Evolutionary conservation across 2,797 vertebrate genomes (phyloP), one percentile per base, ranked within the genome.

Genomic region (Enoplosus armatus): DNA sequence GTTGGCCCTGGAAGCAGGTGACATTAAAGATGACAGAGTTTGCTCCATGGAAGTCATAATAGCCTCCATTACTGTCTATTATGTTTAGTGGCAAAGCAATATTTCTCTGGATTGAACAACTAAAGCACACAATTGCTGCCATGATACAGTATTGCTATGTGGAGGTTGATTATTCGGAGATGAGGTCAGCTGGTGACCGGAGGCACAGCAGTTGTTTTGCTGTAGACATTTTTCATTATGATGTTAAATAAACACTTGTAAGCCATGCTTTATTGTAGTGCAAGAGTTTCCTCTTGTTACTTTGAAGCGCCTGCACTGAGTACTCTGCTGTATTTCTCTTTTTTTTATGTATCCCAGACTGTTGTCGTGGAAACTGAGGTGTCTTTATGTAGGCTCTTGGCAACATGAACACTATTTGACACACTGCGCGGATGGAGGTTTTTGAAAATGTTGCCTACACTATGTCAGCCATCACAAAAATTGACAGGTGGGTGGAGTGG

Each of bases 311-410:
- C 37, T 56, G 55, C 29, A 18, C 59, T 69, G 48, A 68, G 53
- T 41, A 33, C 75, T 62, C 66, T 61, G 81, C 81, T 84, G 66
- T 61, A 24, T 83, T 85, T 87, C 24, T 79, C 39, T 66, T 56
- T n/a, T 72, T 66, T 50, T 67, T 65, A 61, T 85, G 58, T 63
- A 67, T 87, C 79, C 41, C 82, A 82, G 89, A 89, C 90, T 89
- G 94, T 95, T 94, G 94, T 93, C 91, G 88, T 95, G 94, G 94
- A 94, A 95, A 95, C 94, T 85, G 91, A 89, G 86, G 88, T 90
- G 89, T 92, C 91, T 90, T 90, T 87, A 88, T 87, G 90, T 91
- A 87, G 91, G 88, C 88, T 83, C 84, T 88, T 89, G 92, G 91
- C 90, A 93, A 84, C 87, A 61, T 75, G 80, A 87, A 84, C 83